A percentile compares a stretch with the other conserved stretches of the same genome.
Conservation (phyloP, 2,113 vertebrate species). For the Stigmatopora argus region DNA sequence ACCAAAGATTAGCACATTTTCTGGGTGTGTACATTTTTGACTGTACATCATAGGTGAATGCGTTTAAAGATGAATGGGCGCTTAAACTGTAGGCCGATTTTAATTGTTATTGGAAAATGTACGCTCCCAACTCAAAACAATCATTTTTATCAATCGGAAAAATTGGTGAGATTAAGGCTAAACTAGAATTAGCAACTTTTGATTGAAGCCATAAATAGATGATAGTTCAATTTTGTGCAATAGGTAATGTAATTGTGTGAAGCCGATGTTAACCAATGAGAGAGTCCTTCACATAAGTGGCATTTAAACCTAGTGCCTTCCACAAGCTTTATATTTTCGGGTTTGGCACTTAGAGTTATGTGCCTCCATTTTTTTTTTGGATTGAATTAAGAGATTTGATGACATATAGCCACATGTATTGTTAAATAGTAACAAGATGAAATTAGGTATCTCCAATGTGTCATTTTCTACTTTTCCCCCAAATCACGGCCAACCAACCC, state of each 20-base stretch:
- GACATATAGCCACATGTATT: conserved; percentile 29
- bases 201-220: conserved; percentile 59
- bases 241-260: conserved; percentile 50
- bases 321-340: conserved; percentile 58
- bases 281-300: conserved; percentile 49
- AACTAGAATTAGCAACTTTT: conserved; percentile 23
- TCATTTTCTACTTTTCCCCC: conserved; percentile 17
- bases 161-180: conserved; percentile 28
- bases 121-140: conserved; percentile 52
- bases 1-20: conserved; percentile 58
- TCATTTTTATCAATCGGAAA: conserved; percentile 47
- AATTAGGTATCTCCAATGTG: conserved; percentile 8
- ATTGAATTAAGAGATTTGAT: conserved; percentile 30
- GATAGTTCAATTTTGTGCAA: conserved; percentile 51
- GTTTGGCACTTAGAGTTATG: conserved; percentile 51
- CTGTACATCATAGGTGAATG: conserved; percentile 38
- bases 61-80: conserved; percentile 28
- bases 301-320: conserved; percentile 68
- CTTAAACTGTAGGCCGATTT: conserved; percentile 28
- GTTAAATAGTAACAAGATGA: conserved; percentile 34
- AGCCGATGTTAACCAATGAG: conserved; percentile 44
- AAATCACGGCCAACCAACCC: conserved; percentile 3
- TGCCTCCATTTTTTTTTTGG: conserved; percentile 50
- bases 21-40: conserved; percentile 20
- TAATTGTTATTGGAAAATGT: conserved; percentile 41